Conservation (phyloP, 2,888 invertebrate species). For the Bruchidius siliquastri region DNA sequence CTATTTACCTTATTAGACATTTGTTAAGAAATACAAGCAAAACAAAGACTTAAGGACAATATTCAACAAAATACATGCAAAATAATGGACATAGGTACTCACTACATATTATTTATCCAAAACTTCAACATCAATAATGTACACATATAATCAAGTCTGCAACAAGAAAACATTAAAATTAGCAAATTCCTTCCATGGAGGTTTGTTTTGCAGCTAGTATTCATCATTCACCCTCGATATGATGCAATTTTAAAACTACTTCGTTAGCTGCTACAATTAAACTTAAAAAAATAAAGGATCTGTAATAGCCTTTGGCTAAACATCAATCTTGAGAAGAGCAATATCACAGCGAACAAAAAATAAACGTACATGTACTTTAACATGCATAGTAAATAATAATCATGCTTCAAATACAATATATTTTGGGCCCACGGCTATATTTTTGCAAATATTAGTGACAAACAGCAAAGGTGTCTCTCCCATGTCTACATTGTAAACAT, state of each 20-base stretch:
- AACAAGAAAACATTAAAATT: slow-evolving; percentile 32
- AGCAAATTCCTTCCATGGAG: slow-evolving; percentile 5
- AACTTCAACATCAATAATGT: slow-evolving; percentile 41
- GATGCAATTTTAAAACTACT: slow-evolving; percentile 5
- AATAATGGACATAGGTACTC: slow-evolving; percentile 40
- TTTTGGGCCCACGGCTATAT: slow-evolving; percentile 28
- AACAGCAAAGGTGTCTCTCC: slow-evolving; percentile 51
- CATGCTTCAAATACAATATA: slow-evolving; percentile 19
- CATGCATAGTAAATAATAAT: slow-evolving; percentile 21
- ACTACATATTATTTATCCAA: slow-evolving; percentile 57
- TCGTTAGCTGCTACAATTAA: slow-evolving; percentile 23
- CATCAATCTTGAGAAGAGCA: neutral
- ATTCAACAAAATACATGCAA: neutral
- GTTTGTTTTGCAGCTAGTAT: neutral
- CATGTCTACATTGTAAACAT: slow-evolving; percentile 51
- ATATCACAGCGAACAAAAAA: neutral
- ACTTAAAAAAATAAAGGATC: slow-evolving; percentile 24
- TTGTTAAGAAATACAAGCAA: neutral
- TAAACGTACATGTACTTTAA: slow-evolving; percentile 9
- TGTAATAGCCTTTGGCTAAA: slow-evolving; percentile 36
- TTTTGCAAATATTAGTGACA: slow-evolving; percentile 42
- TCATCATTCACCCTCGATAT: neutral
- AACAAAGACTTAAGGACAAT: neutral
- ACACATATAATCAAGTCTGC: slow-evolving; percentile 42
- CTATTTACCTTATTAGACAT: neutral